phyloP scores from a whole-genome alignment of 2,797 vertebrate species.

The Peromyscus attwateri region DNA sequence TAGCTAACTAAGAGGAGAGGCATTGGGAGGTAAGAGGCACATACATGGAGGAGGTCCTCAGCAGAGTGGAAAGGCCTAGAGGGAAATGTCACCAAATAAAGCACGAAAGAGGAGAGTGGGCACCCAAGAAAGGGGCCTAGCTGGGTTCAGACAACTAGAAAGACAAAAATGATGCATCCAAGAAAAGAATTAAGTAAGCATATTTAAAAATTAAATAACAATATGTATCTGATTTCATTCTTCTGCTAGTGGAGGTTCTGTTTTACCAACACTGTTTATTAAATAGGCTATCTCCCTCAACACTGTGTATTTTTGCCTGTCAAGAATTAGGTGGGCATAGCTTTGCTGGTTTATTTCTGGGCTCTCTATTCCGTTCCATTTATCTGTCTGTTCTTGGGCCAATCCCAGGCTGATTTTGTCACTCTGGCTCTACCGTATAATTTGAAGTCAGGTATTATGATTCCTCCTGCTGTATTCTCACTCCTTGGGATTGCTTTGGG shows the following conservation, averaged over 20 bases:
- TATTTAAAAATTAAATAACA: neutral
- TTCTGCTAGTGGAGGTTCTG: neutral
- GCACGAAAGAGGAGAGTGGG: neutral
- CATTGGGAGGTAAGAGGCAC: neutral
- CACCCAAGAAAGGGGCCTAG: neutral
- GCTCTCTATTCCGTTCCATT: neutral
- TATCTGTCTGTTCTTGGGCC: neutral
- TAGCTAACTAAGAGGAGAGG: neutral
- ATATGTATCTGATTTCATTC: neutral
- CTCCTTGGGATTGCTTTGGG: too few relatives aligned
- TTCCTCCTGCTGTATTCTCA: neutral
- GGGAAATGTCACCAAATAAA: neutral
- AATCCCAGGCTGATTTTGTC: neutral
- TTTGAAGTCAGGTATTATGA: neutral
- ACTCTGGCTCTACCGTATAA: neutral
- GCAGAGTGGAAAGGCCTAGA: neutral
- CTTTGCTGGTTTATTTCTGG: neutral
- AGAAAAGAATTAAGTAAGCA: neutral
- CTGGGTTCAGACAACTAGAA: neutral
- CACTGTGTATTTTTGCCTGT: neutral
- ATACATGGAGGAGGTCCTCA: neutral
- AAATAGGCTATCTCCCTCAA: neutral
- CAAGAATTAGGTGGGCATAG: neutral
- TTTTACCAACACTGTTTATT: neutral
- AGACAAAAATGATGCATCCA: neutral